These are phyloP conservation scores for Caenorhabditis virilis DNA, from an alignment of 2,888 invertebrate genomes.

Conservation along the genomic window DNA sequence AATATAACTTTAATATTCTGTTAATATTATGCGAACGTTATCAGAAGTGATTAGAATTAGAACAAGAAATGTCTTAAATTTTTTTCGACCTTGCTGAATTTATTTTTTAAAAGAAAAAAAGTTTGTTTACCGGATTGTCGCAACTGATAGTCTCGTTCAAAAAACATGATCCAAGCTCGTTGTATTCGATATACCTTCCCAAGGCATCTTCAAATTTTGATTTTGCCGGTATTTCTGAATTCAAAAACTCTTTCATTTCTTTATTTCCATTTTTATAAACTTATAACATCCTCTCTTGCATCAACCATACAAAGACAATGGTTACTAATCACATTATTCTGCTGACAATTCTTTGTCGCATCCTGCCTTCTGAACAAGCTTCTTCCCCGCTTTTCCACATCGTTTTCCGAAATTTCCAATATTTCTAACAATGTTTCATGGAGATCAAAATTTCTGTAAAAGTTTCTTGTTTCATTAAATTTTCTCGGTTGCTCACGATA, in stretches of 20 bases:
- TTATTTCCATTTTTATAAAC: conserved; percentile 4
- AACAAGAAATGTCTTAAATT: too few species aligned
- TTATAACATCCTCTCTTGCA: conserved; percentile 9
- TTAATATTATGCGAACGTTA: too few species aligned
- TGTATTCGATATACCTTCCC: not conserved
- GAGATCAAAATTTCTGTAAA: conserved; percentile 46
- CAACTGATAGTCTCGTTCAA: conserved; percentile 4
- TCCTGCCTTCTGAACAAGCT: conserved; percentile 4
- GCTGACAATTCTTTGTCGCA: conserved; percentile 23
- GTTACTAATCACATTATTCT: conserved; percentile 38
- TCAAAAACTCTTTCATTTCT: not conserved
- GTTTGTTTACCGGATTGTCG: conserved; percentile 9
- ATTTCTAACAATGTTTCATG: conserved; percentile 41
- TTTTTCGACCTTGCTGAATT: too few species aligned
- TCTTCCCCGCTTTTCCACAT: too few species aligned
- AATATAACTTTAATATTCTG: too few species aligned
- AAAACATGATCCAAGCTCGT: conserved; percentile 7
- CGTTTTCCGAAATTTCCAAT: conserved; percentile 5
- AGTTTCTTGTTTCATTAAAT: too few species aligned
- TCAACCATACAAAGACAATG: conserved; percentile 47
- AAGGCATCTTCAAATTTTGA: conserved; percentile 3
- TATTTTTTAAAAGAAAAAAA: too few species aligned
- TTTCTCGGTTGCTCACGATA: conserved; percentile 29
- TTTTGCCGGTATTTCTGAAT: not conserved
- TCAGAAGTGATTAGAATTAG: too few species aligned